Evolutionary conservation across 1,140 invertebrate genomes (phyloP).

Genomic region (Stegodyphus mimosarum): DNA sequence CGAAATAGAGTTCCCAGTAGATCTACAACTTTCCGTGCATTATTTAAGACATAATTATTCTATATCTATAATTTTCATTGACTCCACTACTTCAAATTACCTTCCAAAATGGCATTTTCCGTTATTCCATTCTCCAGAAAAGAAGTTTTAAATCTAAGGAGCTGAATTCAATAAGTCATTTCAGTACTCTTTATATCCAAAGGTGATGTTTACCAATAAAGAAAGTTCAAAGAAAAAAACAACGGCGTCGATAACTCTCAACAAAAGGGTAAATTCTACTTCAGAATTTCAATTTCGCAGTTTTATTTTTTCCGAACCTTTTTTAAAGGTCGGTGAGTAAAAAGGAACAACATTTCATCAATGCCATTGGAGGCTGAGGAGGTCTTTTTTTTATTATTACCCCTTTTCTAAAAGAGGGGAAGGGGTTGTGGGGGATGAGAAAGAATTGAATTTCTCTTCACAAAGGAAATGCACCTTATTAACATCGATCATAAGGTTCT

Average conservation of each 20-base stretch:
- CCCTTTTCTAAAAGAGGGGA: too few relatives aligned
- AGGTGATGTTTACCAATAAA: conserved; percentile 46
- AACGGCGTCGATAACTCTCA: conserved; percentile 42
- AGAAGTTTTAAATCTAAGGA: conserved; percentile 22
- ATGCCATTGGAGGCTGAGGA: neutral
- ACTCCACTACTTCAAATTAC: too few relatives aligned
- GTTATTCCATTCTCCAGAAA: neutral
- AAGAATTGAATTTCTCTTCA: conserved; percentile 54
- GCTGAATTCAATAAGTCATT: conserved; percentile 55
- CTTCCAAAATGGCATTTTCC: too few relatives aligned
- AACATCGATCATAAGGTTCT: conserved; percentile 55
- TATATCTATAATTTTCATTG: too few relatives aligned
- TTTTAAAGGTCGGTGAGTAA: conserved; percentile 17
- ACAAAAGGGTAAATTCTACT: conserved; percentile 29
- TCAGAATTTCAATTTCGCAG: conserved; percentile 52
- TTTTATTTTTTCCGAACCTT: neutral
- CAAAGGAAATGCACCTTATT: conserved; percentile 57
- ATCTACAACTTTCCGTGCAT: too few relatives aligned
- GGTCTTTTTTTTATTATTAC: neutral
- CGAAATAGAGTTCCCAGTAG: too few relatives aligned
- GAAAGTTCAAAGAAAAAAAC: neutral
- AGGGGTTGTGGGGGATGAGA: neutral
- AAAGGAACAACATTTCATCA: conserved; percentile 34
- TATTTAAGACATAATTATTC: too few relatives aligned
- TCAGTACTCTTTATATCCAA: conserved; percentile 8